A percentile compares a stretch with the other conserved stretches of the same genome.
These are phyloP conservation scores for Apostichopus leukothele DNA, from an alignment of 53 echinoderm and acorn worm genomes.

Conservation along the genomic window DNA sequence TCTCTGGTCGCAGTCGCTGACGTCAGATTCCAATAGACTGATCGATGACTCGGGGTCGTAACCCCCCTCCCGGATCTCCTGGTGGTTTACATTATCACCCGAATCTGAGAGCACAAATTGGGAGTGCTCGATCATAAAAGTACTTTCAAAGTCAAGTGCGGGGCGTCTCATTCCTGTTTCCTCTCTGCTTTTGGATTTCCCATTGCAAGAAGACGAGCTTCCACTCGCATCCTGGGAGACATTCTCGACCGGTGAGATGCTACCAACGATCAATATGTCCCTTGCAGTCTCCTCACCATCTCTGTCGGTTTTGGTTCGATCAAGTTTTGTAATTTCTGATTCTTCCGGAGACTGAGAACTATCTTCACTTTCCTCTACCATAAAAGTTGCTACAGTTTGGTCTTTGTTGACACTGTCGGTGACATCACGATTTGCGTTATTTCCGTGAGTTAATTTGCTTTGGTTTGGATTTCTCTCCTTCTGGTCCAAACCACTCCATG, in stretches of 20 bases:
- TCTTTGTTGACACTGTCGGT: neutral
- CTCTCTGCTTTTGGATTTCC: neutral
- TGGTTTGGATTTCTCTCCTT: neutral
- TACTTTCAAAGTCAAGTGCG: slow-evolving; percentile 20
- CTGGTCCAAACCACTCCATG: neutral
- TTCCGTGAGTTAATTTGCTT: neutral
- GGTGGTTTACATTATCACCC: slow-evolving; percentile 14
- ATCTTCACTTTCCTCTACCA: slow-evolving; percentile 26
- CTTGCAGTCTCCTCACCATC: neutral
- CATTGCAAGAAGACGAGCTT: neutral
- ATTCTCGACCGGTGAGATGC: neutral
- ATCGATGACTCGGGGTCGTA: slow-evolving; percentile 6
- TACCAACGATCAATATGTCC: neutral
- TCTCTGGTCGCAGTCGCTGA: neutral
- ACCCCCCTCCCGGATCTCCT: neutral
- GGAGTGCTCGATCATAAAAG: slow-evolving; percentile 34
- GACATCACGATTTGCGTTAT: neutral
- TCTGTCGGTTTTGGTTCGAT: neutral
- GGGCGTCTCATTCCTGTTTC: neutral
- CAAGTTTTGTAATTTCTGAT: neutral
- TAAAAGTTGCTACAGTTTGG: neutral
- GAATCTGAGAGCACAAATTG: slow-evolving; percentile 27
- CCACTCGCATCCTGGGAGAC: neutral
- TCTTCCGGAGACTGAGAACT: neutral
- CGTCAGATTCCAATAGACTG: slow-evolving; percentile 7